phyloP scores from a whole-genome alignment of 2,888 invertebrate genomes.

The Ichneumoninae sp. region DNA sequence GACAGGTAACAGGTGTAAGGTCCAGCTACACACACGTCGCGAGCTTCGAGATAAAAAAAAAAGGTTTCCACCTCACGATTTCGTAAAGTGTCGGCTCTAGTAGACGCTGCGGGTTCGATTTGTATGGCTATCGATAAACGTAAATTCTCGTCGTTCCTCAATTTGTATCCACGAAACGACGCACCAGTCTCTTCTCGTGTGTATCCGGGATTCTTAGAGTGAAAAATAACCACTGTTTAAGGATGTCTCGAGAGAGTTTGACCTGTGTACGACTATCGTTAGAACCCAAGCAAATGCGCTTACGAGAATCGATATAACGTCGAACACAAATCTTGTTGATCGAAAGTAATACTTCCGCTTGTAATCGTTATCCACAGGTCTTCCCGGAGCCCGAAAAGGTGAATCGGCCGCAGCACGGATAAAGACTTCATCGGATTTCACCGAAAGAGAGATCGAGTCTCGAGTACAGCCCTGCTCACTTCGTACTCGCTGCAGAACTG shows the following conservation, averaged over 20 bases:
- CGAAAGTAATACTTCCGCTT: not conserved
- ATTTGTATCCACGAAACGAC: constrained; percentile 37
- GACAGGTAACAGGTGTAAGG: constrained; percentile 52
- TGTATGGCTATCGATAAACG: constrained; percentile 47
- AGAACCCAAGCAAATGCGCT: not conserved
- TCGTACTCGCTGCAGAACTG: constrained; percentile 66
- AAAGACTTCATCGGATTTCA: constrained; percentile 67
- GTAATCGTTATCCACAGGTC: not conserved
- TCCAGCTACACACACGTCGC: constrained; percentile 25
- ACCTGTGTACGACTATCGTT: not conserved
- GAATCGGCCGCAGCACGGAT: constrained; percentile 27
- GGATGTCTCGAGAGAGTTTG: not conserved
- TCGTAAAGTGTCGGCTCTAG: constrained; percentile 32
- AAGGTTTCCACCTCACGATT: constrained; percentile 41
- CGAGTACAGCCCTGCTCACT: constrained; percentile 42
- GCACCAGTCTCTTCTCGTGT: not conserved
- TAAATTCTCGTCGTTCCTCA: constrained; percentile 31
- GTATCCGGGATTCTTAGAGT: not conserved
- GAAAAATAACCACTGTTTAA: constrained; percentile 2
- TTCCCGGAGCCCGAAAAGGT: not conserved
- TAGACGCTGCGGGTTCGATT: constrained; percentile 39
- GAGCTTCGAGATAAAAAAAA: constrained; percentile 5
- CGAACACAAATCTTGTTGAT: not conserved
- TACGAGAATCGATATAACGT: not conserved
- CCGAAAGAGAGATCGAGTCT: constrained; percentile 53